Evolutionary conservation across 2,113 vertebrate species (phyloP), one percentile per base, ranked within the genome.

Genomic region (Siniperca chuatsi): DNA sequence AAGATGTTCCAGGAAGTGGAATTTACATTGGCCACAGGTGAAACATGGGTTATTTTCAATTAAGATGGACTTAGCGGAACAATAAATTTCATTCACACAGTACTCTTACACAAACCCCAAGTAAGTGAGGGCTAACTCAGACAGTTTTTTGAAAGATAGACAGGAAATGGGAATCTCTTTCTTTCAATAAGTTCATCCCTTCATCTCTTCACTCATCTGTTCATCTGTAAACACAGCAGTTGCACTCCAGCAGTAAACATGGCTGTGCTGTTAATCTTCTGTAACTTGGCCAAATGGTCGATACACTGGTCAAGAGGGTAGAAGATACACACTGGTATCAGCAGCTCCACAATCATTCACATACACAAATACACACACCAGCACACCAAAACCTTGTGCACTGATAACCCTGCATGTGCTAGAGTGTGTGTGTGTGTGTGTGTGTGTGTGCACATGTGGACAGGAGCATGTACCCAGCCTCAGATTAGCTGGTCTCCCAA

Each of bases 401-500:
- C 55, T 48, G 81, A 84, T 88, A 88, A 87, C 35, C 66, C 54
- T 25, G n/a, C 42, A 2, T 54, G 70, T 58, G 29, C 42, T 9
- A 2, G 13, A 35, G 62, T 64, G 75, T 57, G 79, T 73, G 78
- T 35, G 62, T 64, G 75, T 52, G 79, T 73, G 74, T 79, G 58
- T 78, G 71, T 60, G 74, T 52, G 66, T 23, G 69, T 15, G 70
- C 23, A 16, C 20, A 15, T 80, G 81, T 61, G 85, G 57, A 78
- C 35, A 80, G 62, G 83, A 79, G 85, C 46, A 68, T 83, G 85
- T 84, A 89, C 81, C 82, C 83, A 82, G 88, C 61, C 87, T 74
- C 88, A 95, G 93, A 93, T 95, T 92, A 94, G 84, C 91, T 75
- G 74, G 79, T 90, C 86, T 76, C 88, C 80, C 87, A 94, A 91